Percentiles rank a stretch among this genome's conserved stretches.
Evolutionary conservation across 1,140 invertebrate genomes (phyloP).

Genomic region (Steinernema khuongi): DNA sequence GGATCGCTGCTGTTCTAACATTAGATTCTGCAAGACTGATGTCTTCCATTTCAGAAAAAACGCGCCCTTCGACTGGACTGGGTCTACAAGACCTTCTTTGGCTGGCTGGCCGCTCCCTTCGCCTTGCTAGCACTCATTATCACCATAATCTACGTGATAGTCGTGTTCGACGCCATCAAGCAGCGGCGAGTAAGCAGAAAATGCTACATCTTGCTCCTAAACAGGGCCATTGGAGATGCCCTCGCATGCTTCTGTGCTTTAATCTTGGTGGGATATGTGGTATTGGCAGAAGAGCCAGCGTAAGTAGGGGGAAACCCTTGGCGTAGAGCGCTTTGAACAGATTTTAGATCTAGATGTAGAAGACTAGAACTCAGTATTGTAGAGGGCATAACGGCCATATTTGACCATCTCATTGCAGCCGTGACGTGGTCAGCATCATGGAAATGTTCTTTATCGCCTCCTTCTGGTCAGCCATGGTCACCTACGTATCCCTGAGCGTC

Average conservation of each 20-base stretch:
- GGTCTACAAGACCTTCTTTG: slow-evolving; percentile 40
- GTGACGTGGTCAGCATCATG: slow-evolving; percentile 41
- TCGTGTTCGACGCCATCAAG: slow-evolving; percentile 45
- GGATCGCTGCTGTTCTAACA: slow-evolving; percentile 2
- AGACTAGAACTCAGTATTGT: too few species aligned
- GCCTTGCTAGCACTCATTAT: slow-evolving; percentile 40
- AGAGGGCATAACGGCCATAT: not conserved
- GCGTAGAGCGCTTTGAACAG: too few species aligned
- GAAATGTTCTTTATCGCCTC: slow-evolving; percentile 47
- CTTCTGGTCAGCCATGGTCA: slow-evolving; percentile 52
- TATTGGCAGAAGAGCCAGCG: slow-evolving; percentile 36
- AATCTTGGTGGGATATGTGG: slow-evolving; percentile 32
- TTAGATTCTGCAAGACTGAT: not conserved
- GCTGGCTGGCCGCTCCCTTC: slow-evolving; percentile 46
- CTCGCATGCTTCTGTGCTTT: slow-evolving; percentile 41
- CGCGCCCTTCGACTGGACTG: slow-evolving; percentile 31
- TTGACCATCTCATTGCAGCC: slow-evolving; percentile 31
- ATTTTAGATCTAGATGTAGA: too few species aligned
- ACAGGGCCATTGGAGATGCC: slow-evolving; percentile 49
- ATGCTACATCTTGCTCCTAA: slow-evolving; percentile 49
- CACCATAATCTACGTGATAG: slow-evolving; percentile 43
- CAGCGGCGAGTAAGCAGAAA: slow-evolving; percentile 46
- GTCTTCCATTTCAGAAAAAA: slow-evolving; percentile 22
- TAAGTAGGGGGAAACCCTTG: slow-evolving; percentile 32
- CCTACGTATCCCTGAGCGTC: slow-evolving; percentile 44